Evolutionary conservation across 2,113 vertebrate genomes (phyloP).

Genomic region (Spea multiplicata): DNA sequence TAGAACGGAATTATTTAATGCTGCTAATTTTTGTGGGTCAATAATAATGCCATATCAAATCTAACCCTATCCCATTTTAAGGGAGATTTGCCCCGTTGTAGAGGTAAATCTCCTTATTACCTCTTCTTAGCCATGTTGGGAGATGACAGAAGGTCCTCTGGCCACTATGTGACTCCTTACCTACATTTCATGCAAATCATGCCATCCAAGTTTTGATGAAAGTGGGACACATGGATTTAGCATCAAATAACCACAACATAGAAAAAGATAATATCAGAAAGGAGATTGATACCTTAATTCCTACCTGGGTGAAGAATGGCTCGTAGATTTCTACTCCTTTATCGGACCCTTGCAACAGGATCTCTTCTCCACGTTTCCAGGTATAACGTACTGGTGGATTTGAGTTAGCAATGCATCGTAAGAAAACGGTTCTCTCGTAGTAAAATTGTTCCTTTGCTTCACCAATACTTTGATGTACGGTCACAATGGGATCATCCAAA

Average conservation of each 20-base stretch:
- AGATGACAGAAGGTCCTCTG: too few relatives aligned
- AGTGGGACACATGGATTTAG: too few relatives aligned
- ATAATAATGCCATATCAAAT: too few relatives aligned
- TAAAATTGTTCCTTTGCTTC: constrained; percentile 98
- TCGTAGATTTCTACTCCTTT: constrained; percentile 98
- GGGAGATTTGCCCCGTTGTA: too few relatives aligned
- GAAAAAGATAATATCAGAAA: constrained; percentile 7
- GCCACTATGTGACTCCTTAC: too few relatives aligned
- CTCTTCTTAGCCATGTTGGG: too few relatives aligned
- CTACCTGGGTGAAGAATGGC: constrained; percentile 98
- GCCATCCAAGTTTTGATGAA: too few relatives aligned
- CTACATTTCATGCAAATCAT: too few relatives aligned
- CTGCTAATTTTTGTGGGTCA: too few relatives aligned
- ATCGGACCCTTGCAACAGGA: constrained; percentile 91
- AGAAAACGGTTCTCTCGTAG: constrained; percentile 94
- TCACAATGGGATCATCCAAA: constrained; percentile 91
- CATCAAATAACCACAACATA: neutral
- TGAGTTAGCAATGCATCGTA: constrained; percentile 94
- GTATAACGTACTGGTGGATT: constrained; percentile 95
- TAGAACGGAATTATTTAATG: too few relatives aligned
- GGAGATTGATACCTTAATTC: constrained; percentile 9
- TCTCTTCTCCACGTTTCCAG: constrained; percentile 91
- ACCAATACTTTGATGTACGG: constrained; percentile 96
- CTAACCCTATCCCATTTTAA: too few relatives aligned
- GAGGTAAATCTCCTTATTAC: too few relatives aligned